Base-by-base conservation (phyloP, 2,888 invertebrate genomes). In the Loripinus fragilis region DNA sequence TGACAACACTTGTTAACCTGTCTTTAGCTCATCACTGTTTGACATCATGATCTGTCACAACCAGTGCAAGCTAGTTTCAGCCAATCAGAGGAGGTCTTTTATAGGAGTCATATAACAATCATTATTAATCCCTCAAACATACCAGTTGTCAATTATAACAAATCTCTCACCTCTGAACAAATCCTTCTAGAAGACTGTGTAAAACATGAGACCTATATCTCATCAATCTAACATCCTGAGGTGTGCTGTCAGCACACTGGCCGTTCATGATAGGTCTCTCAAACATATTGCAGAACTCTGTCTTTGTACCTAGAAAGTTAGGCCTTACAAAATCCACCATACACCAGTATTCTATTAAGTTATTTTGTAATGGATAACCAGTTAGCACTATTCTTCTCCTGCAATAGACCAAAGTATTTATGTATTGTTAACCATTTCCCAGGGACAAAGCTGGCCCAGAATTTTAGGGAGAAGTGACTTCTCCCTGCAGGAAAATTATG, bases 311-410 rank as follows among this genome's bases (percentile, higher is more conserved):
- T 50, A 99, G 95, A 94, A 98, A 99, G 94, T 98, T 98, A 0
- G 99, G 99, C 30, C 99, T 95, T 0, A 99, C 99, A 94, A 99
- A 99, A 93, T 99, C 99, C 0, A 99, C 98, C 99, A 99, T 99
- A 92, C 99, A 99, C 98, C 98, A 98, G 93, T 98, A 98, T 92
- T 92, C 95, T 89, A 94, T 91, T 25, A 99, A 95, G 94, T 99
- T 99, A 94, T 99, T 99, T 94, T 99, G 99, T 17, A 99, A 95
- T 0, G 99, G 99, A 94, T 99, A 99, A 2, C 99, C 99, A 2
- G 99, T 99, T 38, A 99, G 95, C 0, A 99, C 99, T 23, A 99
- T 96, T 82, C 99, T 95, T 23, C 99, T 95, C 91, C 98, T 94
- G 87, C 66, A 91, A n/a, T n/a, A n/a, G 87, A 25, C 74, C 64